A percentile compares a stretch with the other conserved stretches of the same genome.
Conservation (phyloP, 2,888 invertebrate species). For the Cryptus viduatorius region DNA sequence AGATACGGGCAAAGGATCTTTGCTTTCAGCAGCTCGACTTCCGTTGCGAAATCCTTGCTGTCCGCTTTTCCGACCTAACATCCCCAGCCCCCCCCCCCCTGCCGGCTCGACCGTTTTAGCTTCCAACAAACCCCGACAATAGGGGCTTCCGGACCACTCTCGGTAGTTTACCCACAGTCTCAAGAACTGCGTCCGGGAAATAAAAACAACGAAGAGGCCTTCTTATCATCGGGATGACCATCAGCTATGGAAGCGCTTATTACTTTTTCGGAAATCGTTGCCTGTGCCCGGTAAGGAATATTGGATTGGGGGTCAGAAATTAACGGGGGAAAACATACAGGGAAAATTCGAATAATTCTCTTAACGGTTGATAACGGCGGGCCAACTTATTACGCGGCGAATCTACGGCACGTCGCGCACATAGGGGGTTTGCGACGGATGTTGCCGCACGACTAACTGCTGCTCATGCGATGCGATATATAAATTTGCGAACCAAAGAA, state of each 20-base stretch:
- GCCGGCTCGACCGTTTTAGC: not conserved
- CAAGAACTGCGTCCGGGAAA: not conserved
- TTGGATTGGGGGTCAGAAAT: conserved; percentile 22
- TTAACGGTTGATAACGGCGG: conserved; percentile 22
- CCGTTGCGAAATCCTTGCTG: conserved; percentile 40
- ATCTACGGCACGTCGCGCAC: not conserved
- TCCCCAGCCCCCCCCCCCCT: not conserved
- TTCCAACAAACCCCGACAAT: conserved; percentile 29
- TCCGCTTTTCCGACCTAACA: conserved; percentile 24
- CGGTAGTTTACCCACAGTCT: conserved; percentile 2
- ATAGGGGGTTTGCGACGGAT: conserved; percentile 16
- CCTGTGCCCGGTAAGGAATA: not conserved
- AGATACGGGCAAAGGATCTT: conserved; percentile 35
- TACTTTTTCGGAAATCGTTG: conserved; percentile 8
- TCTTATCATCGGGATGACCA: too few species aligned
- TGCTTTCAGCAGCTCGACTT: conserved; percentile 45
- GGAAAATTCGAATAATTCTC: conserved; percentile 28
- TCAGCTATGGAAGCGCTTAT: conserved; percentile 1
- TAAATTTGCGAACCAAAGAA: conserved; percentile 35
- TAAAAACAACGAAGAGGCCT: not conserved
- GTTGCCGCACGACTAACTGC: conserved; percentile 11
- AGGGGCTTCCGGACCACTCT: conserved; percentile 17
- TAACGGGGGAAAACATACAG: not conserved
- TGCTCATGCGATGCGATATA: conserved; percentile 5
- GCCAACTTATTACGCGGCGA: not conserved